Percentiles rank a stretch among this genome's conserved stretches.
phyloP scores from a whole-genome alignment of 2,888 invertebrate species.

The Rhagonycha fulva region DNA sequence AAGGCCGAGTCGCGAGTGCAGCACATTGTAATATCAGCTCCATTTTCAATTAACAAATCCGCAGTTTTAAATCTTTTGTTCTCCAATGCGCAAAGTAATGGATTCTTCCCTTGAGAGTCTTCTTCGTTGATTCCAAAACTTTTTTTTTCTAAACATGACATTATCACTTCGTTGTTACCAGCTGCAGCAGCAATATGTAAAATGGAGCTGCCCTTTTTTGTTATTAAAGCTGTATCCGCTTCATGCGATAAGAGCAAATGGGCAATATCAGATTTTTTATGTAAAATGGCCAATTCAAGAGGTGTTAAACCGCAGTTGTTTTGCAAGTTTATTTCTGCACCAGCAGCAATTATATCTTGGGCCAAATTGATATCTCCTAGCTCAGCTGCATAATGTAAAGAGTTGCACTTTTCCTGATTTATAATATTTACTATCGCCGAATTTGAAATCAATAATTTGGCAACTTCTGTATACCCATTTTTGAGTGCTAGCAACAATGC shows the following conservation, averaged over 20 bases:
- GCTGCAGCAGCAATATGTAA: neutral
- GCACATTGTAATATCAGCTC: neutral
- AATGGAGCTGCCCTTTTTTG: neutral
- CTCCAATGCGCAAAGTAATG: neutral
- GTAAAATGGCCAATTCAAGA: neutral
- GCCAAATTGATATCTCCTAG: neutral
- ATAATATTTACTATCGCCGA: neutral
- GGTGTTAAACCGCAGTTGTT: neutral
- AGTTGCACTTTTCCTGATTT: neutral
- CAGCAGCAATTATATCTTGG: neutral
- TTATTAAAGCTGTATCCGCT: neutral
- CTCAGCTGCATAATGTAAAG: neutral
- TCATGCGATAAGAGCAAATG: neutral
- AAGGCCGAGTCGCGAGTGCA: neutral
- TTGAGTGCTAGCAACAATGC: neutral
- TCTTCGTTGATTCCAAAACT: neutral
- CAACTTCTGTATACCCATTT: neutral
- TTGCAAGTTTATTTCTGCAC: neutral
- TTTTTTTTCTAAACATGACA: neutral
- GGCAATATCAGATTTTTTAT: neutral
- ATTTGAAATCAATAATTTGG: neutral
- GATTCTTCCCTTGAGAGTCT: neutral
- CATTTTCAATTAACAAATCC: neutral
- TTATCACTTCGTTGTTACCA: neutral
- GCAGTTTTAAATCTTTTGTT: neutral